Percentiles rank a stretch among this genome's conserved stretches.
phyloP scores from a whole-genome alignment of 2,888 invertebrate species.

The Stegophylla sp. region DNA sequence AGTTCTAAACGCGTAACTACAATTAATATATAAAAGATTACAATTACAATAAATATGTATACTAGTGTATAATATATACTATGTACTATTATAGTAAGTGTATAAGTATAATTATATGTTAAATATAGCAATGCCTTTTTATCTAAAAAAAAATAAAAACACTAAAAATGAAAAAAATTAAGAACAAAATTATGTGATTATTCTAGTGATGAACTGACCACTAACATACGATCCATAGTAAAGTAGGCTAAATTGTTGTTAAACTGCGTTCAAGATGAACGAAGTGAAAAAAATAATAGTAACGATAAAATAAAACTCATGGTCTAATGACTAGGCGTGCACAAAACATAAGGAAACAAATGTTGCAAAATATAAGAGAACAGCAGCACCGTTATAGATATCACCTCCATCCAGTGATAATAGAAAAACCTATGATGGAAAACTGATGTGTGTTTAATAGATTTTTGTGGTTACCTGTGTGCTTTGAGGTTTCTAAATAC shows the following conservation, averaged over 20 bases:
- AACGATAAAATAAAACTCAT: constrained; percentile 39
- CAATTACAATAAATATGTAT: neutral
- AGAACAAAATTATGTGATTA: constrained; percentile 10
- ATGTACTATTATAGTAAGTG: too few species aligned
- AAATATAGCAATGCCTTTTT: neutral
- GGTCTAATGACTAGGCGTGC: constrained; percentile 45
- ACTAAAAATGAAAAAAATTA: neutral
- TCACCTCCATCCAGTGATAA: neutral
- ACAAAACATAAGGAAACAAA: constrained; percentile 33
- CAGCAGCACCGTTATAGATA: constrained; percentile 9
- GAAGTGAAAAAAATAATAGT: constrained; percentile 9
- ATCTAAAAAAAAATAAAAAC: neutral
- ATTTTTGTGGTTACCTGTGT: constrained; percentile 21
- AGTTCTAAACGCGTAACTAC: neutral
- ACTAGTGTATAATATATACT: too few species aligned
- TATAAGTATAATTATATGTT: too few species aligned
- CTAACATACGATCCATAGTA: neutral
- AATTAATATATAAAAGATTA: neutral
- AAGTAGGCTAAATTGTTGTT: constrained; percentile 39
- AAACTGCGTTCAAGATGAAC: constrained; percentile 12
- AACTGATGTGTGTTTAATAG: constrained; percentile 48
- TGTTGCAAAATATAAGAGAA: constrained; percentile 20
- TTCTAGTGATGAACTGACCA: constrained; percentile 14
- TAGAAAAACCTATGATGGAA: constrained; percentile 35
- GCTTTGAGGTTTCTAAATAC: constrained; percentile 13